Base-by-base conservation (phyloP, 2,113 vertebrate genomes). In the Zosterops japonicus region DNA sequence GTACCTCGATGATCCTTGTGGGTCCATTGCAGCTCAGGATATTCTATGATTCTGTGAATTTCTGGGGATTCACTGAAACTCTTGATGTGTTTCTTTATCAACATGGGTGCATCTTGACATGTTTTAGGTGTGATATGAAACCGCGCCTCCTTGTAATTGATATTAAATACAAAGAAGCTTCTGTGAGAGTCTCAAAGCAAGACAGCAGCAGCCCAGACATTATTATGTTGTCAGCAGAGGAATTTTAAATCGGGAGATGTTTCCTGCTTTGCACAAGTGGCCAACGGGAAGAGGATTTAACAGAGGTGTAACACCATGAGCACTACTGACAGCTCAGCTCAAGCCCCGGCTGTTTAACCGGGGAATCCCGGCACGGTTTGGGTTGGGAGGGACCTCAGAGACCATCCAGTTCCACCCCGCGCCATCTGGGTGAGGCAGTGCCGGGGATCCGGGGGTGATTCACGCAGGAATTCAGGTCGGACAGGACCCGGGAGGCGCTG, bases 321-420 rank as follows among this genome's bases (percentile, higher is more conserved):
- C 39, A 39, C 6, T 7, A 8, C 5, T 39, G 52, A 35, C 65
- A 78, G 56, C 41, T 76, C 44, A 29, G n/a, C 23, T 41, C 6
- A 42, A 68, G 65, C 52, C 36, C 25, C 0, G 3, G 31, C 29
- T 41, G 36, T 10, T 52, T 1, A 18, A 7, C n/a, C 33, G 5
- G 0, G 53, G 53, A 41, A 44, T 36, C 33, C 63, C 28, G 64
- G 64, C 47, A 5, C 0, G n/a, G 47, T 19, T 83, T 16, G 63
- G 5, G 6, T 6, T 9, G 71, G 71, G 71, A 42, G 35, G 35
- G 14, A 6, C 31, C 78, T 19, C 25, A 22, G 1, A 9, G 13
- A 2, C 6, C 47, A 23, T 17, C 12, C 55, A 16, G 87, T 19
- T 27, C 47, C 47, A 49, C 35, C 56, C 35, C 17, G 21, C 12